Base-by-base conservation (phyloP, 1,140 invertebrate species). In the Bombus balteatus region DNA sequence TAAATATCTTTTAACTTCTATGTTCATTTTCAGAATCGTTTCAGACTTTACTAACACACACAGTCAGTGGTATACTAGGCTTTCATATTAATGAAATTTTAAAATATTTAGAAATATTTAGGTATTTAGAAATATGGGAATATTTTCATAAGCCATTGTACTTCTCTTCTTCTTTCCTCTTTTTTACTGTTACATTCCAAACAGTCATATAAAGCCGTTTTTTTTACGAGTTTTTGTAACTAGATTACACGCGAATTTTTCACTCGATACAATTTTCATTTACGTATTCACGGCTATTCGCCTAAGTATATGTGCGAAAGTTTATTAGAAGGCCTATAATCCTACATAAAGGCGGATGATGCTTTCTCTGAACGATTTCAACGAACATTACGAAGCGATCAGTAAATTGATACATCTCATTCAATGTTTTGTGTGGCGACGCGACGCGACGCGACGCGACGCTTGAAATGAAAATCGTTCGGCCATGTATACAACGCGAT, bases 251-350 rank as follows among this genome's bases (percentile, higher is more conserved):
- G 10, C 5, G 76, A 75, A 82, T 65, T 28, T 37, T 75, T 74
- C 68, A 47, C 18, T 73, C 25, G 47, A 73, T 85, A 22, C 72
- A 70, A 62, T 59, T 41, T 80, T 65, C 57, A 65, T 39, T 89
- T 73, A n/a, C 41, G 71, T 28, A 28, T 77, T 12, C 28, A n/a
- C 47, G 70, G 25, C 62, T 53, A 39, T 47, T 39, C 37, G 47
- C 6, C 57, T 62, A 62, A 78, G 32, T 41, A 59, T 53, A 66
- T 66, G 53, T 89, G 79, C 85, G 90, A 90, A 90, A 91, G 90
- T 91, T 74, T 83, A 89, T 89, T 90, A 90, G 85, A 87, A 89
- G 89, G 81, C 89, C 82, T 90, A 89, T 89, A 88, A 89, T 91
- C 87, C 90, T 89, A 90, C 81, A 87, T 87, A 89, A 87, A 89